These are phyloP conservation scores for Lipotes vexillifer DNA, from an alignment of 2,113 vertebrate species.

Conservation along the genomic window DNA sequence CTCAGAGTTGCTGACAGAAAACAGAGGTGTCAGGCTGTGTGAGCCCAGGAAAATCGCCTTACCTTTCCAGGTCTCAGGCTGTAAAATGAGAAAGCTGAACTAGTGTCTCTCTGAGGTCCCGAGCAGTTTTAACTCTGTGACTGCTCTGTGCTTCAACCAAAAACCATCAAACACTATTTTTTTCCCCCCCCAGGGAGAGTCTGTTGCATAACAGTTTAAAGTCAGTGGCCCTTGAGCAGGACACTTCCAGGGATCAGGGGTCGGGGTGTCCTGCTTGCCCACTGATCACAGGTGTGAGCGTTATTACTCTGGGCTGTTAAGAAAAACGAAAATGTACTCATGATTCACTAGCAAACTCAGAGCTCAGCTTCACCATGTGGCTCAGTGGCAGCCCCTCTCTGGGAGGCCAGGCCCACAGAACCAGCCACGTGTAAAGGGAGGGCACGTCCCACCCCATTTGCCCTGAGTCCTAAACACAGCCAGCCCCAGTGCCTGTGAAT, in stretches of 20 bases:
- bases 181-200: neutral
- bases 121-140: neutral
- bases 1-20: neutral
- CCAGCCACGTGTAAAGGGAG: neutral
- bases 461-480: neutral
- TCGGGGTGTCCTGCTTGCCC: neutral
- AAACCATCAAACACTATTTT: neutral
- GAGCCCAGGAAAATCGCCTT: neutral
- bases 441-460: fast-evolving
- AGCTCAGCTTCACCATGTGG: neutral
- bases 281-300: neutral
- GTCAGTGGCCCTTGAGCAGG: neutral
- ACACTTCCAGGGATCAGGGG: neutral
- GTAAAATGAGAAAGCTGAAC: neutral
- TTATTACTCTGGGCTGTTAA: neutral
- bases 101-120: neutral
- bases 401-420: neutral
- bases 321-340: neutral
- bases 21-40: neutral
- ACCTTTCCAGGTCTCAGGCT: neutral
- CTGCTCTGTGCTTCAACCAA: neutral
- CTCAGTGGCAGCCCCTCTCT: too few relatives aligned
- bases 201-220: neutral
- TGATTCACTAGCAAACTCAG: neutral
- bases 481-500: neutral